Base-by-base conservation (phyloP, 2,888 invertebrate genomes). In the Carabus problematicus region DNA sequence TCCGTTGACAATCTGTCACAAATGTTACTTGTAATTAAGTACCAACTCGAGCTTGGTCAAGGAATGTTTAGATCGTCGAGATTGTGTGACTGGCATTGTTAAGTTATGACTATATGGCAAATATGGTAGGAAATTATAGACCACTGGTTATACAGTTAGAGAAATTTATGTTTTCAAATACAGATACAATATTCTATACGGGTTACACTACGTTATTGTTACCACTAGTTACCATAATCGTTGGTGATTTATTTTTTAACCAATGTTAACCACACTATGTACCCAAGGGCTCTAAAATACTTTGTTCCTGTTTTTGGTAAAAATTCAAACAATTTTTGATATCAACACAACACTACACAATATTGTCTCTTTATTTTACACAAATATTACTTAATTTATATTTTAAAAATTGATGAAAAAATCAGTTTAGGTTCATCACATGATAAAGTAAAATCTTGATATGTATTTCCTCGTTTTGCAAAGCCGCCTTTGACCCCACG, bases 111-210 rank as follows among this genome's bases (percentile, higher is more conserved):
- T 11, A 52, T n/a, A 52, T 52, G 16, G 66, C 66, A 59, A 66
- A 66, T 66, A 66, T 66, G 66, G 66, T 64, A 64, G 55, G 56
- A 64, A 56, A 66, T 56, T 58, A 66, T 45, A 64, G 64, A 56
- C 64, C 64, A 29, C 47, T 47, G 45, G 29, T 39, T 55, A 29
- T 56, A 64, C 64, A 64, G 56, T 64, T 64, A 64, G 43, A 64
- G 64, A 64, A 56, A 64, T 64, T 64, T 64, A 64, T 64, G 64
- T 64, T 64, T 56, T 9, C 42, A 64, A 43, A 56, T 42, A 54
- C 56, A 49, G 52, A 52, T 52, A 1, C 16, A 43, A 47, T 62
- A 29, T 29, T 29, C 29, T 29, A 29, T 29, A 29, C 29, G 29
- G 6, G 29, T 29, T 29, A 3, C 29, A 29, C 29, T 29, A 29